A percentile compares a stretch with the other conserved stretches of the same genome.
phyloP scores from a whole-genome alignment of 2,888 invertebrate species.

The Dryobota labecula region DNA sequence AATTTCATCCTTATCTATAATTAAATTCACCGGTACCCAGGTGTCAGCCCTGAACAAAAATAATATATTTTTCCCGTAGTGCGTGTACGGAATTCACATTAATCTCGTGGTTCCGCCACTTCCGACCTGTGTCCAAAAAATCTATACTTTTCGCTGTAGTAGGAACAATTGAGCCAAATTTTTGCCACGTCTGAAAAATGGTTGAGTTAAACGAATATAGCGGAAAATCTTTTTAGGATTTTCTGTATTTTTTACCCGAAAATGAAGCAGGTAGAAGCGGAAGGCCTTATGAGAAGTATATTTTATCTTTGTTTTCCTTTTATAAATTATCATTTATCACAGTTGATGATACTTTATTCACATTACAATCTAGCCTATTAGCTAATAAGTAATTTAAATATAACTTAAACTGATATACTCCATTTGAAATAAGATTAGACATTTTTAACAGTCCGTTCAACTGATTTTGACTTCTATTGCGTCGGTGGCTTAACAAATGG shows the following conservation, averaged over 20 bases:
- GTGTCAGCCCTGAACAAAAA: constrained; percentile 70
- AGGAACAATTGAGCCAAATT: constrained; percentile 60
- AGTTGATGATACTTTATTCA: no score
- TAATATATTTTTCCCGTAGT: constrained; percentile 72
- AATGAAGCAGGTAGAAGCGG: neutral
- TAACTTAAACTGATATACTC: no score
- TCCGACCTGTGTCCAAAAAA: constrained; percentile 73
- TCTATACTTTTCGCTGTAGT: constrained; percentile 70
- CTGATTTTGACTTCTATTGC: no score
- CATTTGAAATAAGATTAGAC: no score
- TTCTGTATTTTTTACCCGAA: neutral
- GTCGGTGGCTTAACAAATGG: no score
- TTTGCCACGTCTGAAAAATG: constrained; percentile 44
- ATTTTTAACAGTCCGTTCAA: no score
- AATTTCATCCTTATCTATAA: constrained; percentile 23
- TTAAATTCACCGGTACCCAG: constrained; percentile 28
- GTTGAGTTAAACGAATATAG: constrained; percentile 29
- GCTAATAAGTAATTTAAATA: no score
- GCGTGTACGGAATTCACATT: constrained; percentile 76
- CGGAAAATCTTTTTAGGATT: constrained; percentile 21
- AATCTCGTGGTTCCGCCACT: constrained; percentile 73
- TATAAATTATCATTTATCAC: no score
- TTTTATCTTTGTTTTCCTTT: no score
- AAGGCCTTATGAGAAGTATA: neutral
- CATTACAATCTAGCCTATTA: no score